Evolutionary conservation across 35 echinoderm and acorn worm species (phyloP), one percentile per base, ranked within the genome.

Genomic region (Strongylocentrotus purpuratus): DNA sequence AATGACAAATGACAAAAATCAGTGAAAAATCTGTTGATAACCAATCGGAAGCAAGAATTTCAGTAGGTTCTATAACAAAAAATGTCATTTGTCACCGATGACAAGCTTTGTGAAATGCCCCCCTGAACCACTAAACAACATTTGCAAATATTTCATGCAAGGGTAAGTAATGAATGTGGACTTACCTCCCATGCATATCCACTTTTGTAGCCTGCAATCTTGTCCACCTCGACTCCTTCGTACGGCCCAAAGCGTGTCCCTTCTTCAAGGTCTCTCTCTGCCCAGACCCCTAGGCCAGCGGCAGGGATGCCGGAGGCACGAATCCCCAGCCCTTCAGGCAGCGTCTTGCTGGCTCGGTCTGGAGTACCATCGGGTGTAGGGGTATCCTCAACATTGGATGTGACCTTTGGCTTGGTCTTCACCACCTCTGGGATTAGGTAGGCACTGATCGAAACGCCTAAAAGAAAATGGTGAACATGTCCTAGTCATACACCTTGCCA

Each of bases 171-270:
- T 41, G 35, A 41, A 41, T 41, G 35, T 41, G 35, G 70, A 92
- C 91, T 25, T 58, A 93, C 91, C 91, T 93, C 91, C 91, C 91
- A 93, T 20, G 91, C 91, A 93, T 58, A 93, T 11, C 91, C 48
- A 58, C 91, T 93, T 47, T 93, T 11, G 17, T 93, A 58, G 48
- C 91, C 91, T 14, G 91, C 28, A 31, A 58, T 93, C n/a, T 58
- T 58, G 9, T 93, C 91, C 48, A 93, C 91, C 45, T 50, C 4
- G n/a, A 12, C 91, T 12, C 91, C 91, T 46, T 32, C 2, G 31
- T 48, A 93, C 0, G 91, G 91, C 5, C 91, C 91, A 93, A 93
- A 93, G 7, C 46, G 32, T 32, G 91, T 93, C 22, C 91, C 91
- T 46, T 93, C 46, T 46, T 93, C 46, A 58, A 93, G 48, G 46